Evolutionary conservation across 1,140 invertebrate species (phyloP).

Genomic region (Anagrus nilaparvatae): DNA sequence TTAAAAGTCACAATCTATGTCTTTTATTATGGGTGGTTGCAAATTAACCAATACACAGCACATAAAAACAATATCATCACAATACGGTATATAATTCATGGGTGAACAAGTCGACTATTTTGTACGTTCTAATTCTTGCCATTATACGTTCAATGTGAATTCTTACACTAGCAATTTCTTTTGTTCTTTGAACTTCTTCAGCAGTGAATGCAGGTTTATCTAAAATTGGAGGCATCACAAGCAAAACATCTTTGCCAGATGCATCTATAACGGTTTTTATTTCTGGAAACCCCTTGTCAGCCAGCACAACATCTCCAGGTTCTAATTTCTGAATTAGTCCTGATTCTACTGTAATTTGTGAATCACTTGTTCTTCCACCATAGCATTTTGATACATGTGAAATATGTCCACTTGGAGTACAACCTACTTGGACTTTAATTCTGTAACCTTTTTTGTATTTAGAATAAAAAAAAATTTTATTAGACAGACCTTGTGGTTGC

Average conservation of each 20-base stretch:
- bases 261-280: slow-evolving; percentile 14
- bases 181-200: slow-evolving; percentile 25
- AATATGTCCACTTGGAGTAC: slow-evolving; percentile 14
- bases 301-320: slow-evolving; percentile 25
- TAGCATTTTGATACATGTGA: slow-evolving; percentile 16
- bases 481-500: slow-evolving; percentile 6
- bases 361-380: slow-evolving; percentile 14
- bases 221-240: slow-evolving; percentile 27
- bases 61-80: too few relatives aligned
- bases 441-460: slow-evolving; percentile 7
- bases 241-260: slow-evolving; percentile 6
- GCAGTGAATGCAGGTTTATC: slow-evolving; percentile 19
- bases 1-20: too few relatives aligned
- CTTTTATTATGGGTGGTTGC: too few relatives aligned
- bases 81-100: too few relatives aligned
- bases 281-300: too few relatives aligned
- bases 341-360: slow-evolving; percentile 15
- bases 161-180: too few relatives aligned
- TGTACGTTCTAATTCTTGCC: slow-evolving; percentile 24
- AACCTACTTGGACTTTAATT: slow-evolving; percentile 14
- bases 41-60: too few relatives aligned
- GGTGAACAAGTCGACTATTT: slow-evolving; percentile 20
- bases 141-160: slow-evolving; percentile 30
- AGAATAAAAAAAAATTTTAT: not conserved
- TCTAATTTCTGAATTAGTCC: slow-evolving; percentile 27